These are phyloP conservation scores for Morone chrysops DNA, from an alignment of 2,113 vertebrate genomes.

Conservation along the genomic window DNA sequence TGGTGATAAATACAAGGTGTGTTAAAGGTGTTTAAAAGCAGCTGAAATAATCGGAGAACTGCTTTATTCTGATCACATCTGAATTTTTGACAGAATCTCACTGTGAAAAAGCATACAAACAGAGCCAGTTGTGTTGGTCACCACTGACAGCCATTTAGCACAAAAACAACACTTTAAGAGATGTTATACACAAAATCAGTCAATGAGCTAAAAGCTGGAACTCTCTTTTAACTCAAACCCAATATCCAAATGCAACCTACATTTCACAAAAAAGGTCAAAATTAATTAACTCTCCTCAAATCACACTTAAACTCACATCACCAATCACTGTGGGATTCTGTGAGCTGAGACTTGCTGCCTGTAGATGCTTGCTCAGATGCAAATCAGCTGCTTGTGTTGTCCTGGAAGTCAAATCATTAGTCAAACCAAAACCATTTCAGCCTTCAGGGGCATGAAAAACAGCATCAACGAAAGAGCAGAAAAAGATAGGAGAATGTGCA, in stretches of 20 bases:
- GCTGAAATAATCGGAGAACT: background rate
- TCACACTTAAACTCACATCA: background rate
- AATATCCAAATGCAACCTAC: background rate
- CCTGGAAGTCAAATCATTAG: conserved; percentile 75
- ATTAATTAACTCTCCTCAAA: background rate
- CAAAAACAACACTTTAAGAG: background rate
- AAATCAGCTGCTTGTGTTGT: conserved; percentile 64
- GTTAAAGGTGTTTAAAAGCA: background rate
- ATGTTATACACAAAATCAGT: background rate
- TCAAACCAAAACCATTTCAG: conserved; percentile 56
- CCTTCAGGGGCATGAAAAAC: conserved; percentile 17
- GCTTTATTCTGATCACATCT: background rate
- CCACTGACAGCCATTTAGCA: no score
- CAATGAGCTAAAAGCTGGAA: background rate
- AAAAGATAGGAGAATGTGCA: background rate
- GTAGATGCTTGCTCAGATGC: conserved; percentile 56
- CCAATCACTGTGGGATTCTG: background rate
- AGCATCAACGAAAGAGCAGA: background rate
- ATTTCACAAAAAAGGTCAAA: background rate
- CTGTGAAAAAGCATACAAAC: background rate
- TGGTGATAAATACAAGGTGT: no score
- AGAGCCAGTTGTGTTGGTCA: background rate
- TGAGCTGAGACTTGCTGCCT: conserved; percentile 32
- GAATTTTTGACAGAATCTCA: background rate
- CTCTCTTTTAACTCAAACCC: background rate